Percentiles rank a stretch among this genome's conserved stretches.
phyloP scores from a whole-genome alignment of 2,888 invertebrate genomes.

The Hirtodrosophila trivittata region DNA sequence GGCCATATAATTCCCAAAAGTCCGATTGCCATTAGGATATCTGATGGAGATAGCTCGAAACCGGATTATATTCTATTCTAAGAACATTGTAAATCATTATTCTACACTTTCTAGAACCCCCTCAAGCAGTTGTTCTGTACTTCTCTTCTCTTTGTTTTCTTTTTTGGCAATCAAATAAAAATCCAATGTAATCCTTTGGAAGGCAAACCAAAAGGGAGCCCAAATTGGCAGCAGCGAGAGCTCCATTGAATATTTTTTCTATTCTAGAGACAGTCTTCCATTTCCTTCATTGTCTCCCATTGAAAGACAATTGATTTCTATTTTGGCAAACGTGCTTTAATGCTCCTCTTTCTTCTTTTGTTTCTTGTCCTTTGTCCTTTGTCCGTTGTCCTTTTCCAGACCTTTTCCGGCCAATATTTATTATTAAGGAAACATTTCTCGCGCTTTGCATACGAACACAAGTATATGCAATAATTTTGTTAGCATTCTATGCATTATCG shows the following conservation, averaged over 20 bases:
- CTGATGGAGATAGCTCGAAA: constrained; percentile 55
- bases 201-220: constrained; percentile 56
- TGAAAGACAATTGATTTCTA: constrained; percentile 57
- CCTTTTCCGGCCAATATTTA: constrained; percentile 21
- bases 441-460: constrained; percentile 19
- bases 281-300: constrained; percentile 12
- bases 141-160: constrained; percentile 35
- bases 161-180: constrained; percentile 71
- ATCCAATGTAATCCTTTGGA: constrained; percentile 78
- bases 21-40: constrained; percentile 57
- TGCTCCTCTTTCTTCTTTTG: constrained; percentile 21
- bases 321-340: constrained; percentile 52
- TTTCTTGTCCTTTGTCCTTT: constrained; percentile 3
- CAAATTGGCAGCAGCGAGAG: constrained; percentile 62
- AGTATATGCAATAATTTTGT: constrained; percentile 30
- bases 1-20: constrained; percentile 34
- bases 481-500: constrained; percentile 50
- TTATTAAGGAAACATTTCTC: constrained; percentile 38
- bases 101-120: constrained; percentile 38
- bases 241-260: constrained; percentile 35
- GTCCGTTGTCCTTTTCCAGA: background rate
- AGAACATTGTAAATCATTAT: constrained; percentile 73
- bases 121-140: constrained; percentile 24
- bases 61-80: constrained; percentile 65
- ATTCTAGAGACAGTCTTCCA: background rate